These are phyloP conservation scores for Andrena cerasifolii DNA, from an alignment of 1,140 invertebrate genomes.

Conservation along the genomic window DNA sequence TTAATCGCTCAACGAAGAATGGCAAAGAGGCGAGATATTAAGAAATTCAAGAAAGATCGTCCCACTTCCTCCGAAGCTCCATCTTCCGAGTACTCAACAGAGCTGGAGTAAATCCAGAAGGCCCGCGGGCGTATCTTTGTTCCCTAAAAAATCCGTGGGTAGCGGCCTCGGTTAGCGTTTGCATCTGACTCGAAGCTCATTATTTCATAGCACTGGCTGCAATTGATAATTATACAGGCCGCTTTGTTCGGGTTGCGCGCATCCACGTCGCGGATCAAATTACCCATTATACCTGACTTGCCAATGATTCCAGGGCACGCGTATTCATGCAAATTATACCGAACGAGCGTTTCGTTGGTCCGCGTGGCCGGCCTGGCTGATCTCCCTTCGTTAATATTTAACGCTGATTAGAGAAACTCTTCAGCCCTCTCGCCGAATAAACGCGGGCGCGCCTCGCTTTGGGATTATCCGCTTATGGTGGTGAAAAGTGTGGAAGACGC, in stretches of 20 bases:
- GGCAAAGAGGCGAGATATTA: too few relatives aligned
- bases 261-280: slow-evolving; percentile 71
- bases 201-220: slow-evolving; percentile 65
- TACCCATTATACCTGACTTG: slow-evolving; percentile 72
- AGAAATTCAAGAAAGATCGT: too few relatives aligned
- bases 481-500: too few relatives aligned
- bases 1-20: too few relatives aligned
- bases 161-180: slow-evolving; percentile 23
- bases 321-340: slow-evolving; percentile 20
- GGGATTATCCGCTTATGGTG: too few relatives aligned
- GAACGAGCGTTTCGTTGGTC: not conserved
- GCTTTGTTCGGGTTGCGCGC: slow-evolving; percentile 40
- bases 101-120: too few relatives aligned
- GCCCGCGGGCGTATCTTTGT: not conserved
- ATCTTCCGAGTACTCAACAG: too few relatives aligned
- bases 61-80: too few relatives aligned
- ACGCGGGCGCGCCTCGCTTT: too few relatives aligned
- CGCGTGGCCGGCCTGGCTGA: not conserved
- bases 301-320: slow-evolving; percentile 54
- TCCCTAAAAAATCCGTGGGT: slow-evolving; percentile 36
- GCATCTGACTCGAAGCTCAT: slow-evolving; percentile 61
- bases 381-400: slow-evolving; percentile 1
- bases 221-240: slow-evolving; percentile 74
- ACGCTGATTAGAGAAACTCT: not conserved
- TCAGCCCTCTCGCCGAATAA: not conserved